These are phyloP conservation scores for Oceanites oceanicus DNA, from an alignment of 2,113 vertebrate species.

Conservation along the genomic window DNA sequence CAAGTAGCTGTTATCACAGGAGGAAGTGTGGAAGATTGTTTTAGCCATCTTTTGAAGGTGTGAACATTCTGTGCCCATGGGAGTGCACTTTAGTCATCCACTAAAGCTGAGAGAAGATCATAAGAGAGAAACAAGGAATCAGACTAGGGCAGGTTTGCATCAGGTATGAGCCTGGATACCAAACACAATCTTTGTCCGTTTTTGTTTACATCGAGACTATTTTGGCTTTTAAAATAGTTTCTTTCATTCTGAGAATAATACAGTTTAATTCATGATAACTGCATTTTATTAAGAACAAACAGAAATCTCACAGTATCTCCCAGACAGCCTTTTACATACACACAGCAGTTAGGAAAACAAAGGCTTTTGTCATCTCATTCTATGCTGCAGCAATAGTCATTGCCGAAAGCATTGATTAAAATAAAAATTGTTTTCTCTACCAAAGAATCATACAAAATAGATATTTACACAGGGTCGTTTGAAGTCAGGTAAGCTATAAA, in stretches of 20 bases:
- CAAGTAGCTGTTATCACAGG: neutral
- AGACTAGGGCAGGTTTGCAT: neutral
- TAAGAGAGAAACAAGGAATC: neutral
- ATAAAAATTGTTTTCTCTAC: constrained; percentile 1
- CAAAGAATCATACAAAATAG: constrained; percentile 14
- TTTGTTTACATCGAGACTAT: neutral
- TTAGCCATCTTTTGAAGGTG: neutral
- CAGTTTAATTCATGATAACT: neutral
- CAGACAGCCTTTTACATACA: constrained; percentile 32
- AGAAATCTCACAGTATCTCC: neutral
- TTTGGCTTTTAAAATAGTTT: neutral
- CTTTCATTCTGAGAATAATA: neutral
- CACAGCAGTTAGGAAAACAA: constrained; percentile 27
- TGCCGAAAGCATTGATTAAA: neutral
- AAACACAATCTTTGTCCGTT: neutral
- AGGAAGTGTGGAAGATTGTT: neutral
- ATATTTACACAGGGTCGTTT: neutral
- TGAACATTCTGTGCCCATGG: neutral
- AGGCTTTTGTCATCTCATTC: constrained; percentile 15
- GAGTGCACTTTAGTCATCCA: neutral
- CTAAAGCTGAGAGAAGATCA: neutral
- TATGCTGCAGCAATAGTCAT: neutral
- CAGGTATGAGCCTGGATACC: neutral
- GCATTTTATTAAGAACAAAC: constrained; percentile 45
- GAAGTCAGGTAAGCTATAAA: constrained; percentile 41